Base-by-base conservation (phyloP, 2,797 vertebrate species). In the Cynopterus sphinx region DNA sequence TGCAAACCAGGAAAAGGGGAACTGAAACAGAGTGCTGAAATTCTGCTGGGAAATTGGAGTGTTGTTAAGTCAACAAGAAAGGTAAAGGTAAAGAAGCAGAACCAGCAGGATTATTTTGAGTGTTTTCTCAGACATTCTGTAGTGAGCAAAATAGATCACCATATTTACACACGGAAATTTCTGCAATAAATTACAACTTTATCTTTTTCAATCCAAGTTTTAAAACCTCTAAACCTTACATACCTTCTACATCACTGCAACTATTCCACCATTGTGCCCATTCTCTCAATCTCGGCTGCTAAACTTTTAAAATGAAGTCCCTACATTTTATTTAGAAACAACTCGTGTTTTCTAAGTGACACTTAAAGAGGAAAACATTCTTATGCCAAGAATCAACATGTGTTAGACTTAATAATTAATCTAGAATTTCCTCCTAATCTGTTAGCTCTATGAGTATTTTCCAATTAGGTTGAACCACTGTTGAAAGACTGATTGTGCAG, bases 271-370 rank as follows among this genome's bases (percentile, higher is more conserved):
- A 31, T 26, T 41, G 39, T 65, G 67, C 63, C 4, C 9, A 16
- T 67, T 49, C 5, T 71, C 24, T 63, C 24, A 43, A 6, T 49
- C 31, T 46, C 3, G 0, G 57, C 2, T 61, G 36, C 31, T 57
- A 59, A 85, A 17, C 19, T 90, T 87, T 79, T 81, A 57, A 95
- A 86, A 75, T 33, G 26, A 90, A 41, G 15, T 59, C 21, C 21
- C 39, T 81, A 16, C 15, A 39, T 78, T 87, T 16, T 75, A 10
- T 74, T 90, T 86, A 63, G 43, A 91, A 84, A 87, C 36, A 86
- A 39, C 16, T 84, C 67, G 10, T 75, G 39, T 79, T 96, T 94
- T 88, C 39, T 59, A 55, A 96, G 28, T 94, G 59, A 81, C 67
- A 61, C n/a, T 17, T 90, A 68, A 89, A 85, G 16, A 77, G 70